Evolutionary conservation across 1,140 invertebrate genomes (phyloP).

Genomic region (Lepidotrigona ventralis): DNA sequence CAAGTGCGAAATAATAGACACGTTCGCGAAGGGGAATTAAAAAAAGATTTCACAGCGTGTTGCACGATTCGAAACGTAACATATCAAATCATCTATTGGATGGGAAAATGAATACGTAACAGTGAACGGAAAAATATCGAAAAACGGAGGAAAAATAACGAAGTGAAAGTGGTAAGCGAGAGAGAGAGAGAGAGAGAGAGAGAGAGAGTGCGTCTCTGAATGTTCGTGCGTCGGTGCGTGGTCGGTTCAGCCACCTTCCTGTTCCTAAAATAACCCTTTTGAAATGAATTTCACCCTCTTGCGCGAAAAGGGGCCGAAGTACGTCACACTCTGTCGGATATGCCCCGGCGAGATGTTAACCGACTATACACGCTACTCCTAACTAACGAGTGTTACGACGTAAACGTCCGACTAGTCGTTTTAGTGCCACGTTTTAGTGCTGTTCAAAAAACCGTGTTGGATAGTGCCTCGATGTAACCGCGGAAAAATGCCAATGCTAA

Average conservation of each 20-base stretch:
- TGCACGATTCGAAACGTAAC: no score
- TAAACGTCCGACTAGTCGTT: neutral
- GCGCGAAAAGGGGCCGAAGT: constrained; percentile 12
- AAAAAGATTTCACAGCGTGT: no score
- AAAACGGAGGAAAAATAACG: neutral
- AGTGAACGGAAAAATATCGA: neutral
- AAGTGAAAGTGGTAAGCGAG: neutral
- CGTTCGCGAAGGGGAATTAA: no score
- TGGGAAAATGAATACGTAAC: no score
- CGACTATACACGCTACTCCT: neutral
- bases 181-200: neutral
- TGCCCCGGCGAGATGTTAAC: neutral
- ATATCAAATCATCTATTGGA: no score
- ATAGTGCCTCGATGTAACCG: no score
- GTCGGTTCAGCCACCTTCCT: constrained; percentile 53
- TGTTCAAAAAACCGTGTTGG: no score
- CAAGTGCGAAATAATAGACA: no score
- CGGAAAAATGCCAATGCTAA: no score
- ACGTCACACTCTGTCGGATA: constrained; percentile 21
- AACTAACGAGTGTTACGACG: neutral
- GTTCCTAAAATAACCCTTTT: constrained; percentile 67
- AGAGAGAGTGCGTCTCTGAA: neutral
- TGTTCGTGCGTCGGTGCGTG: constrained; percentile 6
- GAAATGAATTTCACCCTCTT: constrained; percentile 46
- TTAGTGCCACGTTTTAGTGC: no score